Base-by-base conservation (phyloP, 2,113 vertebrate species). In the Macquaria ambigua region DNA sequence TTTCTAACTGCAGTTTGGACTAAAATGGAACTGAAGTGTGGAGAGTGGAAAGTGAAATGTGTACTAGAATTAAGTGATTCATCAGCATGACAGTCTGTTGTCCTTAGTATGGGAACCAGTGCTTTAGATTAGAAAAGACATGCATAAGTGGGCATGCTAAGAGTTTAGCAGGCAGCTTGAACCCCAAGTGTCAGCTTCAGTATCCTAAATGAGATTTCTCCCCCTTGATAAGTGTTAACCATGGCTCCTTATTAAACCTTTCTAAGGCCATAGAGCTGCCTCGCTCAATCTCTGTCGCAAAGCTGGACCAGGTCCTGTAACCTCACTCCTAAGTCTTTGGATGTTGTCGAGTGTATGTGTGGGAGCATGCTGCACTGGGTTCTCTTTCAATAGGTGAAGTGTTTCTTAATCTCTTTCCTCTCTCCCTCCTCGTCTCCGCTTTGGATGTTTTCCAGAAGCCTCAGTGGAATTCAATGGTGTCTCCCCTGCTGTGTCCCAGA, bases 371-470 rank as follows among this genome's bases (percentile, higher is more conserved):
- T 34, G 48, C 9, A 3, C 71, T 39, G 25, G 34, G 8, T 20
- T 79, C 70, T 72, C 73, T 82, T 61, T 87, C 81, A 90, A 39
- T 74, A 77, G 80, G 82, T 79, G 81, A 82, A 85, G 85, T 83
- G 87, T 87, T 87, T 70, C 63, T 78, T 83, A 66, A 87, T 87
- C 85, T 83, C 72, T 34, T 2, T 58, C 43, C 48, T 83, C 39
- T 25, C 90, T 55, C 76, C 41, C 75, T 80, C 81, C 80, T 70
- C 43, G 6, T 46, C 81, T 87, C 76, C 6, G 23, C 61, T 71
- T 15, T 82, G 84, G 83, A 91, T 37, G 55, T 89, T 88, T 87
- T 87, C 89, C 86, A 90, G 77, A 78, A 85, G 83, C 74, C 64
- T 53, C 74, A 0, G 70, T 59, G 83, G 87, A 91, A 87, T 89